phyloP scores from a whole-genome alignment of 2,113 vertebrate genomes.

The Salvelinus namaycush region DNA sequence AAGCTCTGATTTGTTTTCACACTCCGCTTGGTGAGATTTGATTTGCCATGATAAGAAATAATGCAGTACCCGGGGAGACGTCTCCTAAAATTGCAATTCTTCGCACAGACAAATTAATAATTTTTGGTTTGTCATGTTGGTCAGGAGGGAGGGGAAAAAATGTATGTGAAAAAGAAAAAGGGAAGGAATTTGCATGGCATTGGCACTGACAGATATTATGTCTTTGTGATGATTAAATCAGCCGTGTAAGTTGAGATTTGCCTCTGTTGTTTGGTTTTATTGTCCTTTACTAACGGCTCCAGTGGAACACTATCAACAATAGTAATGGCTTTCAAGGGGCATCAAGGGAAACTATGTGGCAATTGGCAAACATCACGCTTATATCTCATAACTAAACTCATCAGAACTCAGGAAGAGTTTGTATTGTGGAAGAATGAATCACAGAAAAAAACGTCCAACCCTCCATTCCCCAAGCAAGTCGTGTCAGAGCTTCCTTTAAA shows the following conservation, averaged over 20 bases:
- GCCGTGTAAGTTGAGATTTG: not conserved
- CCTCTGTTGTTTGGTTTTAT: constrained; percentile 17
- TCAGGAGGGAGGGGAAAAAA: too few species aligned
- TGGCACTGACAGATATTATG: constrained; percentile 16
- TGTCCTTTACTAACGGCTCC: constrained; percentile 17
- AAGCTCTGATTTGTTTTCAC: constrained; percentile 14
- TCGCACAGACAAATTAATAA: not conserved
- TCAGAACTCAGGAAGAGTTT: not conserved
- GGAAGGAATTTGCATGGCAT: constrained; percentile 8
- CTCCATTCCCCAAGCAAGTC: not conserved
- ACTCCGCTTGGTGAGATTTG: constrained; percentile 17
- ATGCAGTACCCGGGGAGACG: constrained; percentile 3
- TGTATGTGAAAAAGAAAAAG: not conserved
- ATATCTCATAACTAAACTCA: not conserved
- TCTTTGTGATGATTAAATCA: constrained; percentile 23
- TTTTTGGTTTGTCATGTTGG: not conserved
- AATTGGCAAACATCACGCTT: not conserved
- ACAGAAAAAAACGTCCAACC: not conserved
- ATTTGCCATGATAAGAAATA: constrained; percentile 22
- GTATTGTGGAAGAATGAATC: not conserved
- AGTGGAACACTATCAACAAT: constrained; percentile 3
- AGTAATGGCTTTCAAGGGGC: constrained; percentile 2
- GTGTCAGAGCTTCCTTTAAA: not conserved
- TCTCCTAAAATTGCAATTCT: constrained; percentile 1
- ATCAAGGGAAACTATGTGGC: not conserved